A percentile compares a stretch with the other conserved stretches of the same genome.
Evolutionary conservation across 2,797 vertebrate genomes (phyloP).

Genomic region (Neosilurus hyrtlii): DNA sequence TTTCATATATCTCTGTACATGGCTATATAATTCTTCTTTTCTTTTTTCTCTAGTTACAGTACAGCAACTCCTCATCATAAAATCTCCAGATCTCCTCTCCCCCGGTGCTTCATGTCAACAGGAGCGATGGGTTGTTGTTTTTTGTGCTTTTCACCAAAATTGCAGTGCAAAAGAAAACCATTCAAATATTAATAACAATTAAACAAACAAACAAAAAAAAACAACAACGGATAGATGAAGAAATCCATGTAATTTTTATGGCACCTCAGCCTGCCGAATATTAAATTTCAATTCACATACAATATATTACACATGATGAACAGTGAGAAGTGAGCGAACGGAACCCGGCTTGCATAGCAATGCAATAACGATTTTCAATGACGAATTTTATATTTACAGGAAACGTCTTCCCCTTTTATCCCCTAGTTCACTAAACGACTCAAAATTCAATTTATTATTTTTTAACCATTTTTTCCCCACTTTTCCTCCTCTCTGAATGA

Average conservation of each 20-base stretch:
- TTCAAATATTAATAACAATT: slow-evolving; percentile 82
- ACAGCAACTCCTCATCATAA: slow-evolving; percentile 80
- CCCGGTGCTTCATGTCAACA: slow-evolving; percentile 96
- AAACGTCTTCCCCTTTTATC: slow-evolving; percentile 76
- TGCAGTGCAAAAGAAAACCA: slow-evolving; percentile 98
- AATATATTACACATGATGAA: slow-evolving; percentile 98
- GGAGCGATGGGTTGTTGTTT: slow-evolving; percentile 85
- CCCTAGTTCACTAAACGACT: slow-evolving; percentile 67
- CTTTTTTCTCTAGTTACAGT: slow-evolving; percentile 87
- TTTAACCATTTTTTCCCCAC: slow-evolving; percentile 66
- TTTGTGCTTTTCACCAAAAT: slow-evolving; percentile 99
- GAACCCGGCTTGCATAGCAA: slow-evolving; percentile 97
- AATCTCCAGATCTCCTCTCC: slow-evolving; percentile 81
- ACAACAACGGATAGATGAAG: slow-evolving; percentile 80
- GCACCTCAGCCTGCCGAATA: slow-evolving; percentile 88
- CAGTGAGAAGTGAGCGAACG: slow-evolving; percentile 77
- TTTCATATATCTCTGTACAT: slow-evolving; percentile 83
- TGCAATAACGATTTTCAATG: slow-evolving; percentile 82
- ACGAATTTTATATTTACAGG: slow-evolving; percentile 87
- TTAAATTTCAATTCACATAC: slow-evolving; percentile 88
- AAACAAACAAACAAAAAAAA: slow-evolving; percentile 60
- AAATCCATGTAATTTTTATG: slow-evolving; percentile 87
- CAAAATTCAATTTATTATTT: slow-evolving; percentile 52
- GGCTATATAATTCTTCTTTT: slow-evolving; percentile 71
- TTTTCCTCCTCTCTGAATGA: slow-evolving; percentile 51